phyloP scores from a whole-genome alignment of 2,888 invertebrate genomes.

The Phaedon cochleariae region DNA sequence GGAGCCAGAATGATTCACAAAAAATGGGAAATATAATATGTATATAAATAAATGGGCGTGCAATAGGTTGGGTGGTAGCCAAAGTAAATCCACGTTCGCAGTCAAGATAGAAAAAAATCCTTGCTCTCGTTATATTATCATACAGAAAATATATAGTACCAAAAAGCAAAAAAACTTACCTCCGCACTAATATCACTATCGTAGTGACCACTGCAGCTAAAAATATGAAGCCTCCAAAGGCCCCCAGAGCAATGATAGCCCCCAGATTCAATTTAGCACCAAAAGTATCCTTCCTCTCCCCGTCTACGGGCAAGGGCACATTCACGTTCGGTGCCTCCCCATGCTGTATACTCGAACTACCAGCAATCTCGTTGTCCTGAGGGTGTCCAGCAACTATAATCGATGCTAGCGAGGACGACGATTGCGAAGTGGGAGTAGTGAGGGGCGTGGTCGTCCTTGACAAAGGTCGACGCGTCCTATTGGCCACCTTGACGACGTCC shows the following conservation, averaged over 20 bases:
- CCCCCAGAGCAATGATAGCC: conserved; percentile 87
- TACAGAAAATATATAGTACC: too few relatives aligned
- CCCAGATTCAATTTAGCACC: conserved; percentile 82
- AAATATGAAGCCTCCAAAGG: conserved; percentile 91
- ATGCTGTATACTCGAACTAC: conserved; percentile 64
- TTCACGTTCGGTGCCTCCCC: conserved; percentile 75
- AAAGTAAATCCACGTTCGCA: too few relatives aligned
- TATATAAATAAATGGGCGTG: too few relatives aligned
- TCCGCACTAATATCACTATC: conserved; percentile 85
- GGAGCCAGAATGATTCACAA: too few relatives aligned
- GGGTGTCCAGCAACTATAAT: conserved; percentile 68
- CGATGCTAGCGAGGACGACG: conserved; percentile 40
- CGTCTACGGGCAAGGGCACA: conserved; percentile 72
- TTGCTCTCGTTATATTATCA: too few relatives aligned
- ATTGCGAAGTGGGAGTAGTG: conserved; percentile 46
- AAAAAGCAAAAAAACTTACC: too few relatives aligned
- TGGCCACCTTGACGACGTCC: conserved; percentile 55
- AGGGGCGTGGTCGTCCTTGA: conserved; percentile 47
- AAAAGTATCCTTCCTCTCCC: conserved; percentile 66
- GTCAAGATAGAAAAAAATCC: too few relatives aligned
- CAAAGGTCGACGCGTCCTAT: conserved; percentile 51
- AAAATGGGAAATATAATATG: too few relatives aligned
- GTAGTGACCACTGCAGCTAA: conserved; percentile 89
- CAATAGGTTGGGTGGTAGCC: too few relatives aligned
- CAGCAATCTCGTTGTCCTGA: conserved; percentile 80